These are phyloP conservation scores for Poecile atricapillus DNA, from an alignment of 2,113 vertebrate species.

Conservation along the genomic window DNA sequence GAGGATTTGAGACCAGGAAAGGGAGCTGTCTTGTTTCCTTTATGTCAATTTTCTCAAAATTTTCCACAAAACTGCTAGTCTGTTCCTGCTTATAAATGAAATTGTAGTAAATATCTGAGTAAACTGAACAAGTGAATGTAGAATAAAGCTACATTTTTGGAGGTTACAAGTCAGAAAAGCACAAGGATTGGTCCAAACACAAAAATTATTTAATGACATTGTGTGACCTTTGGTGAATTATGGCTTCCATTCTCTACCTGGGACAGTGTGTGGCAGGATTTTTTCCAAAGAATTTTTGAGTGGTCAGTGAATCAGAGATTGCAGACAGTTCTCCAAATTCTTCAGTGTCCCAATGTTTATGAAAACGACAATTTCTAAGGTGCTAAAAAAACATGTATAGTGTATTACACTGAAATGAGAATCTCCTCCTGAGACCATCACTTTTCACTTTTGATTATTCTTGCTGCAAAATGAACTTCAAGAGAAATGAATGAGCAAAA, in stretches of 20 bases:
- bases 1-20: neutral
- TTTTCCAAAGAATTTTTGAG: neutral
- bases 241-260: neutral
- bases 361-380: neutral
- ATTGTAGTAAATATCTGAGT: neutral
- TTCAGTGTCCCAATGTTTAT: neutral
- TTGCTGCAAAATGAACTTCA: neutral
- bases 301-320: neutral
- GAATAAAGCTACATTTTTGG: neutral
- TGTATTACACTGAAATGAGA: neutral
- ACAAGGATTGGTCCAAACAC: neutral
- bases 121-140: neutral
- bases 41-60: neutral
- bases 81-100: neutral
- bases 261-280: neutral
- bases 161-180: neutral
- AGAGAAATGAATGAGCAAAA: neutral
- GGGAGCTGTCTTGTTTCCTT: neutral
- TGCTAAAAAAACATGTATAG: neutral
- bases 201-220: neutral
- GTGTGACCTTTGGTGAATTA: neutral
- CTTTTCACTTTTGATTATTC: neutral
- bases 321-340: neutral
- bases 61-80: neutral
- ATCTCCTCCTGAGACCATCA: neutral